These are phyloP conservation scores for Stramonita haemastoma DNA, from an alignment of 2,888 invertebrate genomes.

Conservation along the genomic window DNA sequence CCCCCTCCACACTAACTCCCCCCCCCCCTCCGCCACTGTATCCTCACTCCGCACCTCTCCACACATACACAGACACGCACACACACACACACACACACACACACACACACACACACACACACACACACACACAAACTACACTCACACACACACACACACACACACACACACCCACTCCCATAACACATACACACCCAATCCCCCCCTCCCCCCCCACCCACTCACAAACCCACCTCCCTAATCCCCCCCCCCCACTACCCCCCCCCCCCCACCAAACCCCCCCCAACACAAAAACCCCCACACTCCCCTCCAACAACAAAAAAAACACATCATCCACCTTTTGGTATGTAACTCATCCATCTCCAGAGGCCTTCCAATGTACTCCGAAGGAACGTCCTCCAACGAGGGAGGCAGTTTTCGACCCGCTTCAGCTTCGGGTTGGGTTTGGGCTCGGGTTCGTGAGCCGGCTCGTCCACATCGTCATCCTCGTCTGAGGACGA, in stretches of 20 bases:
- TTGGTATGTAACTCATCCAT: slow-evolving; percentile 97
- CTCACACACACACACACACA: too few species aligned
- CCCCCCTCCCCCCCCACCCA: too few species aligned
- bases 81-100: background rate
- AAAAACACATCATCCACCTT: slow-evolving; percentile 82
- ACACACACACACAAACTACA: too few species aligned
- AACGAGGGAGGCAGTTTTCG: slow-evolving; percentile 95
- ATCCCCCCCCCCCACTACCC: too few species aligned
- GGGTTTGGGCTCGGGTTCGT: slow-evolving; percentile 89
- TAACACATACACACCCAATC: too few species aligned
- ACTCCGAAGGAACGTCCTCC: slow-evolving; percentile 94
- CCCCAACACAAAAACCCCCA: too few species aligned
- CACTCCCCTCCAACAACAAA: too few species aligned
- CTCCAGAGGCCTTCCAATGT: slow-evolving; percentile 97
- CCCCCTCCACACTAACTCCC: too few species aligned
- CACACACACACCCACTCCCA: too few species aligned
- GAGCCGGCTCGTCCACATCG: slow-evolving; percentile 61
- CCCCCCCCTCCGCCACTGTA: too few species aligned
- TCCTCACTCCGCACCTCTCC: background rate
- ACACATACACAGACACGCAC: background rate
- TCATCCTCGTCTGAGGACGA: slow-evolving; percentile 59
- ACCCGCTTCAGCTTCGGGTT: slow-evolving; percentile 97
- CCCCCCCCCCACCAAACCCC: too few species aligned
- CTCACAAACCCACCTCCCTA: too few species aligned
- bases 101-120: background rate